Percentiles rank a stretch among this genome's conserved stretches.
Conservation (phyloP, 2,113 vertebrate genomes). For the Centrocercus urophasianus region DNA sequence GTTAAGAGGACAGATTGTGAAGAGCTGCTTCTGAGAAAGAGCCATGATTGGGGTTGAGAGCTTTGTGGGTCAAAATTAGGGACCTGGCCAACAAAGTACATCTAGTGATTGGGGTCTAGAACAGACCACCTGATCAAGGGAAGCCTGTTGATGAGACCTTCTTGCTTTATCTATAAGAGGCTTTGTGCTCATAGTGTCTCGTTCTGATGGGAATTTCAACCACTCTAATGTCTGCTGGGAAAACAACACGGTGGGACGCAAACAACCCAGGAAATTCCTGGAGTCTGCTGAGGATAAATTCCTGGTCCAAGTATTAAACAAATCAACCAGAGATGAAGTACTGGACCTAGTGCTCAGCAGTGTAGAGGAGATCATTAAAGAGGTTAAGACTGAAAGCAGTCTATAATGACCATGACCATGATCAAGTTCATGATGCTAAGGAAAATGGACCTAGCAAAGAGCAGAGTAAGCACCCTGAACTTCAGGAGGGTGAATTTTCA, state of each 20-base stretch:
- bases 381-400: no score
- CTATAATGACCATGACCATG: no score
- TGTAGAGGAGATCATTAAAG: neutral
- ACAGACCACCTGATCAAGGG: neutral
- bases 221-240: neutral
- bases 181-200: no score
- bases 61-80: neutral
- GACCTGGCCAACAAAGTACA: neutral
- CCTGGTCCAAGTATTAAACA: neutral
- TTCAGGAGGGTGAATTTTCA: no score
- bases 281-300: neutral
- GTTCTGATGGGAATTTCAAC: neutral
- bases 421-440: no score
- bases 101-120: neutral
- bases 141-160: neutral
- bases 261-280: no score
- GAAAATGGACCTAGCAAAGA: no score
- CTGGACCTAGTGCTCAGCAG: neutral
- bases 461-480: no score
- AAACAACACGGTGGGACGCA: no score
- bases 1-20: neutral
- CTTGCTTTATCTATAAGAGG: neutral
- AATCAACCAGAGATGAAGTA: neutral
- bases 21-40: neutral
- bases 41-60: neutral